Conservation (phyloP, 2,888 invertebrate species). For the Drosophila robusta region DNA sequence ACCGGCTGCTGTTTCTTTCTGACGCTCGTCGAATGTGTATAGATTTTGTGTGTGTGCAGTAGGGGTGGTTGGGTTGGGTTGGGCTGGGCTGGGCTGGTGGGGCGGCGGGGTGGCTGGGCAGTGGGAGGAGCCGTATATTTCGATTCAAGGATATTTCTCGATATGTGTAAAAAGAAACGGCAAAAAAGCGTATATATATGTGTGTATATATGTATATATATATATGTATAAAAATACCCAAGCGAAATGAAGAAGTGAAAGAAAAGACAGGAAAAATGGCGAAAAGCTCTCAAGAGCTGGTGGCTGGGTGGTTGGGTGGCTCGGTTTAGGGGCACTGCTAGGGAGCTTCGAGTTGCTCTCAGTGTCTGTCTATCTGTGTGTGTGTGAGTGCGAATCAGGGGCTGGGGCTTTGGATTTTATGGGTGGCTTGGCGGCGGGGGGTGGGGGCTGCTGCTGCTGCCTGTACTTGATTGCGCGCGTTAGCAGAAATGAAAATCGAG, state of each 20-base stretch:
- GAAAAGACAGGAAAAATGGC: conserved; percentile 63
- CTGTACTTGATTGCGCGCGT: conserved; percentile 77
- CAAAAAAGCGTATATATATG: conserved; percentile 5
- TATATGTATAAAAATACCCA: conserved; percentile 26
- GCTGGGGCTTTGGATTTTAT: conserved; percentile 1
- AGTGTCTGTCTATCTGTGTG: conserved; percentile 18
- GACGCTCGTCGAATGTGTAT: conserved; percentile 71
- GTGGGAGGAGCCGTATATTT: conserved; percentile 75
- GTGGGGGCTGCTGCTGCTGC: conserved; percentile 23
- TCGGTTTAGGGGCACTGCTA: conserved; percentile 23
- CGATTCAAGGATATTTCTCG: conserved; percentile 80
- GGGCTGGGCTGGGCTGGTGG: neutral
- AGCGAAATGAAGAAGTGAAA: conserved; percentile 53
- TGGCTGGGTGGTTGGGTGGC: neutral
- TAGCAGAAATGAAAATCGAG: conserved; percentile 78
- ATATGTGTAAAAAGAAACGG: conserved; percentile 67
- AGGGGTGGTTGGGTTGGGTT: neutral
- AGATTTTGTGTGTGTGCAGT: conserved; percentile 51
- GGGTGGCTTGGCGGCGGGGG: conserved; percentile 2
- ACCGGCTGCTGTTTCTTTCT: conserved; percentile 68
- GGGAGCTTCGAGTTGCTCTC: conserved; percentile 53
- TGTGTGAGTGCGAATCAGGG: conserved; percentile 21
- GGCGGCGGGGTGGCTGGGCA: conserved; percentile 7
- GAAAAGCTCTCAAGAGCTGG: conserved; percentile 52
- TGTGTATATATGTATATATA: neutral